These are phyloP conservation scores for Molossus alvarezi DNA, from an alignment of 2,797 vertebrate species.

Conservation along the genomic window DNA sequence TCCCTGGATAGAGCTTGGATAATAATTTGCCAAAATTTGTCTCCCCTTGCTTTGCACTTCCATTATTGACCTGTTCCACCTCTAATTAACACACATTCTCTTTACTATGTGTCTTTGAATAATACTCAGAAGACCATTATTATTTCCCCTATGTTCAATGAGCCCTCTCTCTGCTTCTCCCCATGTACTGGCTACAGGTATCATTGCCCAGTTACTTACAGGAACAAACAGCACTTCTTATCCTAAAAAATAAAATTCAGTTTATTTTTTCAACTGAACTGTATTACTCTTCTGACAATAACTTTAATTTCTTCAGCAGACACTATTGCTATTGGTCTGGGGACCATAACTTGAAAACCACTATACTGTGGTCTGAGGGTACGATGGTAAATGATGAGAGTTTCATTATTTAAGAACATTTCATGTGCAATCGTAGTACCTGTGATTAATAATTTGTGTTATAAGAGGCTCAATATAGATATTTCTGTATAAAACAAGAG, in stretches of 20 bases:
- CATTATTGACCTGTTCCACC: background rate
- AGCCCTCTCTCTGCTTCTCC: background rate
- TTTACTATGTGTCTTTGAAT: slow-evolving; percentile 35
- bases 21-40: slow-evolving; percentile 8
- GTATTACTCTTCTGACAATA: slow-evolving; percentile 1
- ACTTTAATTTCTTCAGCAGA: background rate
- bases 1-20: background rate
- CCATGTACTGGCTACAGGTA: background rate
- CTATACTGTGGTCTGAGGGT: background rate
- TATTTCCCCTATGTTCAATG: slow-evolving; percentile 9
- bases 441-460: slow-evolving; percentile 28
- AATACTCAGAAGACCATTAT: slow-evolving; percentile 7
- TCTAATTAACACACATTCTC: background rate
- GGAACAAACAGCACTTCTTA: background rate
- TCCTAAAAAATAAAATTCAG: background rate
- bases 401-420: slow-evolving; percentile 23
- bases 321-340: background rate
- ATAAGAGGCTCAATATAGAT: background rate
- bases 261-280: slow-evolving; percentile 14
- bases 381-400: background rate
- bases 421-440: background rate
- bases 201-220: background rate
- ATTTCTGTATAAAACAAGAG: slow-evolving; percentile 1
- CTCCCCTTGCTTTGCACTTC: background rate
- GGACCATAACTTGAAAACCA: background rate